Evolutionary conservation across 2,888 invertebrate species (phyloP).

Genomic region (Hirtodrosophila trivittata): DNA sequence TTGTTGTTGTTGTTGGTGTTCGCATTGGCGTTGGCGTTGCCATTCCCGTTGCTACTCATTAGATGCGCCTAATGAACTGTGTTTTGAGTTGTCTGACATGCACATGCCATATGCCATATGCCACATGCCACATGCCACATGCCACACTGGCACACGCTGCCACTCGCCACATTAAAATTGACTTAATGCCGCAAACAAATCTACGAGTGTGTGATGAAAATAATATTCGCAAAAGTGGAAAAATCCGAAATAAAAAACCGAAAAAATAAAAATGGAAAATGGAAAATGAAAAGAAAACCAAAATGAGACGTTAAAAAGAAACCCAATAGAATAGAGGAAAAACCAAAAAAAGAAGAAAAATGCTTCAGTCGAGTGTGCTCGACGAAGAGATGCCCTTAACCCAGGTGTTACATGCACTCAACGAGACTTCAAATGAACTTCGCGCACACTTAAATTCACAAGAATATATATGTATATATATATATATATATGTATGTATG

Average conservation of each 20-base stretch:
- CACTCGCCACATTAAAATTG: conserved; percentile 30
- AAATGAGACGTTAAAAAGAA: too few relatives aligned
- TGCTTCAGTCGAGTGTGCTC: too few relatives aligned
- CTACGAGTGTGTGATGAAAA: conserved; percentile 6
- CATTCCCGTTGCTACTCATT: conserved; percentile 34
- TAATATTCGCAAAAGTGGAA: conserved; percentile 10
- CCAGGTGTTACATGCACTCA: too few relatives aligned
- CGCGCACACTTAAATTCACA: too few relatives aligned
- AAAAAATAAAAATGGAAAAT: conserved; percentile 6
- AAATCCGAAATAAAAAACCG: neutral
- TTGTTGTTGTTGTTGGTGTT: neutral
- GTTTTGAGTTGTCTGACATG: conserved; percentile 27
- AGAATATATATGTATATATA: too few relatives aligned
- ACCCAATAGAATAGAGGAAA: too few relatives aligned
- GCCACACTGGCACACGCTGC: conserved; percentile 6
- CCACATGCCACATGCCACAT: conserved; percentile 7
- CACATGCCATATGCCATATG: conserved; percentile 13
- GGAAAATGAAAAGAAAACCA: neutral
- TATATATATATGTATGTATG: too few relatives aligned
- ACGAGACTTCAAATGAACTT: too few relatives aligned
- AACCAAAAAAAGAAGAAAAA: too few relatives aligned
- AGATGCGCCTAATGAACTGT: conserved; percentile 49
- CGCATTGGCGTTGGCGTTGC: conserved; percentile 7
- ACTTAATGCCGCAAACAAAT: conserved; percentile 16
- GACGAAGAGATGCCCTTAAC: too few relatives aligned